Evolutionary conservation across 2,113 vertebrate genomes (phyloP).

Genomic region (Australoheros scitulus): DNA sequence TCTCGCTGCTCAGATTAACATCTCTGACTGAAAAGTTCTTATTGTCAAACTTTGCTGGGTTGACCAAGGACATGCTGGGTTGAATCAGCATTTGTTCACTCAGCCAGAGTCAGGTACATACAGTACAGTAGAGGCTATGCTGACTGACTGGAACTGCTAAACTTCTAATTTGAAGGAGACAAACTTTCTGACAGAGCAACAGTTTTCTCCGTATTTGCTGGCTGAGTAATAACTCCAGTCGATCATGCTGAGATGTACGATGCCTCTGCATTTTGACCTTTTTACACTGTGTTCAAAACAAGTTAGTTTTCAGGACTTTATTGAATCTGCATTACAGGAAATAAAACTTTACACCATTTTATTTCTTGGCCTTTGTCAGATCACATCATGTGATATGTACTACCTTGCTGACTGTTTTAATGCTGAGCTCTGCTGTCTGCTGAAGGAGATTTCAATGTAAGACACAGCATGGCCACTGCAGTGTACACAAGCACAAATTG

Average conservation of each 20-base stretch:
- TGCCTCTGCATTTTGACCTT: too few relatives aligned
- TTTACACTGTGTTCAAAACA: too few relatives aligned
- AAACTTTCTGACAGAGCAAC: slow-evolving; percentile 7
- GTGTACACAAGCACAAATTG: slow-evolving; percentile 41
- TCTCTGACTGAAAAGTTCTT: too few relatives aligned
- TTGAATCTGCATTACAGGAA: not conserved
- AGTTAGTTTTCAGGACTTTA: not conserved
- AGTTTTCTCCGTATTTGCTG: not conserved
- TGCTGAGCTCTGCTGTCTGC: slow-evolving; percentile 36
- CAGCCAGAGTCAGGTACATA: slow-evolving; percentile 6
- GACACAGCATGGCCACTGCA: slow-evolving; percentile 29
- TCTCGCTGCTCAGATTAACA: not conserved
- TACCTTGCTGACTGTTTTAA: slow-evolving; percentile 1
- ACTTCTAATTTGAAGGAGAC: slow-evolving; percentile 3
- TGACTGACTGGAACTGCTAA: not conserved
- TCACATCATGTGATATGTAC: not conserved
- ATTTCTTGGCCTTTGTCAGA: slow-evolving; percentile 5
- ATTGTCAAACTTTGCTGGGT: slow-evolving; percentile 36
- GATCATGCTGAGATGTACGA: not conserved
- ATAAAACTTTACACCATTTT: not conserved
- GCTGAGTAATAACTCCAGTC: not conserved
- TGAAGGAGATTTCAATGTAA: slow-evolving; percentile 56
- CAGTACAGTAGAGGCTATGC: not conserved
- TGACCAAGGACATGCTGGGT: not conserved
- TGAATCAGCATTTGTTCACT: slow-evolving; percentile 51